These are phyloP conservation scores for Metacarcinus magister DNA, from an alignment of 2,888 invertebrate genomes.

Conservation along the genomic window DNA sequence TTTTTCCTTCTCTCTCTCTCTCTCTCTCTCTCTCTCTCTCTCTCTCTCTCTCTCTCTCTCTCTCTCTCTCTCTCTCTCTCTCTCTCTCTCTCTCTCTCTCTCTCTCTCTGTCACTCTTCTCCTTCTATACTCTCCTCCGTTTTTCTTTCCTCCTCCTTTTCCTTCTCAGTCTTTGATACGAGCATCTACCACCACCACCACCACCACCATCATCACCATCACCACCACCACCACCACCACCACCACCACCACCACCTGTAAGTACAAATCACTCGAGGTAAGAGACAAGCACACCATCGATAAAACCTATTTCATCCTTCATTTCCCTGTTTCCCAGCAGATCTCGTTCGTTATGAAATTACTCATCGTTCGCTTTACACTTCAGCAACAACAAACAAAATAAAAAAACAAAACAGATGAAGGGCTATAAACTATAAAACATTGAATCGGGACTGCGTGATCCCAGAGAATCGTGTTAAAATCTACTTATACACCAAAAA, in stretches of 20 bases:
- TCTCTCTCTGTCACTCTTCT: neutral
- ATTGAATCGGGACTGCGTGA: neutral
- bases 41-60: constrained; percentile 15
- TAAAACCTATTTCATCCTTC: too few relatives aligned
- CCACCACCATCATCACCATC: neutral
- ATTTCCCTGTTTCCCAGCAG: too few relatives aligned
- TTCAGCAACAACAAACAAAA: neutral
- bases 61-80: neutral
- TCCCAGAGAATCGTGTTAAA: neutral
- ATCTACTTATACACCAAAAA: neutral
- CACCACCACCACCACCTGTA: neutral
- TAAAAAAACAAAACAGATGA: neutral
- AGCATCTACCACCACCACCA: too few relatives aligned
- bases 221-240: neutral
- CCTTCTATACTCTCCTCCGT: neutral
- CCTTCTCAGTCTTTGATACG: neutral
- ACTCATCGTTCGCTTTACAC: too few relatives aligned
- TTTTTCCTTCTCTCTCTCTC: neutral
- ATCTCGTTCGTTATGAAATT: too few relatives aligned
- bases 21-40: neutral
- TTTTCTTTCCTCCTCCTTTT: neutral
- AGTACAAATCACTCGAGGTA: neutral
- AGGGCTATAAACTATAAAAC: neutral
- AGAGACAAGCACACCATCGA: neutral
- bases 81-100: neutral